phyloP scores from a whole-genome alignment of 2,113 vertebrate genomes.

The Cyprinus carpio region DNA sequence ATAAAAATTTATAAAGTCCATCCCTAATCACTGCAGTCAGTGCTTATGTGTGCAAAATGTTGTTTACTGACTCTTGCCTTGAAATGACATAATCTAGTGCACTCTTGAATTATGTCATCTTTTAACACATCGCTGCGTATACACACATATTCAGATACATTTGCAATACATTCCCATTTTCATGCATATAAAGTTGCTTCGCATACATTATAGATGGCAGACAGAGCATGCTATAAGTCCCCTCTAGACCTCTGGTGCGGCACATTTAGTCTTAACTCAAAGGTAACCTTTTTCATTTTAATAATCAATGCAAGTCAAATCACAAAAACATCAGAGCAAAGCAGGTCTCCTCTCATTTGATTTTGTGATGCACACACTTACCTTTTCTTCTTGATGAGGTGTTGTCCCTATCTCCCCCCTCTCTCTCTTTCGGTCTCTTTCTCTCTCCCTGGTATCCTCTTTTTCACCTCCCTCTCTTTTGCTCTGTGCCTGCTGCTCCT shows the following conservation, averaged over 20 bases:
- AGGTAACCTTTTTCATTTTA: neutral
- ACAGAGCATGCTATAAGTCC: slow-evolving; percentile 27
- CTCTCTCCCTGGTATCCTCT: neutral
- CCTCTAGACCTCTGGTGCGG: neutral
- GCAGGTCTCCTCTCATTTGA: neutral
- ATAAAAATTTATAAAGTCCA: neutral
- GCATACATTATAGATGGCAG: slow-evolving; percentile 44
- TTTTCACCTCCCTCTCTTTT: slow-evolving; percentile 30
- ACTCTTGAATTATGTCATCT: neutral
- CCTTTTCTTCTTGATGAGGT: slow-evolving; percentile 53
- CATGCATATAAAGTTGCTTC: slow-evolving; percentile 31
- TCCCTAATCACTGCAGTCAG: neutral
- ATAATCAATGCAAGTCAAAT: neutral
- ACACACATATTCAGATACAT: neutral
- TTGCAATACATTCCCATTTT: neutral
- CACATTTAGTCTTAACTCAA: neutral
- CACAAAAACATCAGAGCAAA: neutral
- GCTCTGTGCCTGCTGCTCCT: slow-evolving; percentile 59
- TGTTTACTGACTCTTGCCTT: neutral
- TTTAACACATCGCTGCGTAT: neutral
- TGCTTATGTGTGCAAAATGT: neutral
- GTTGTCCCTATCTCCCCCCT: slow-evolving; percentile 36
- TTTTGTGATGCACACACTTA: slow-evolving; percentile 48
- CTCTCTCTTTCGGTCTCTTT: slow-evolving; percentile 17
- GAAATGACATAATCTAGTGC: neutral